Evolutionary conservation across 2,113 vertebrate species (phyloP), one percentile per base, ranked within the genome.

Genomic region (Colistium nudipinnis): DNA sequence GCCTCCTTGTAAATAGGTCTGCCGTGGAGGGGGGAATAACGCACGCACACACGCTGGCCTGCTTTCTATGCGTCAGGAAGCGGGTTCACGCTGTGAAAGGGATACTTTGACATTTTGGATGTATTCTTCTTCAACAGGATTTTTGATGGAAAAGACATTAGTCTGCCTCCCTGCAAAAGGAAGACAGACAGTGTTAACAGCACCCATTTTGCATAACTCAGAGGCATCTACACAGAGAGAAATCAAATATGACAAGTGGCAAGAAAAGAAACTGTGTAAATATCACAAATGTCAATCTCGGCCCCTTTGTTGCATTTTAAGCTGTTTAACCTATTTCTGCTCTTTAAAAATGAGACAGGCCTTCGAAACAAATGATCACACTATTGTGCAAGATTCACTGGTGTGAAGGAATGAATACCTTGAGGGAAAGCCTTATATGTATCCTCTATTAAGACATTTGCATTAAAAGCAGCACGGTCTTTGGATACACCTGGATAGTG

Each of bases 171-270:
- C 5, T 20, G 65, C 70, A 43, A 17, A 20, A 53, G 35, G 61
- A 38, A 62, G 33, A 55, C 67, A 74, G 62, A 57, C 38, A 41
- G 9, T 62, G 43, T 76, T 62, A 78, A 78, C 70, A 63, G 43
- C 1, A 6, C 27, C n/a, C 6, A 3, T 55, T 72, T 44, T 41
- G 71, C 25, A 1, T 63, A 6, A 39, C 53, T 63, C 10, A 39
- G 33, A 74, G 66, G 52, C 45, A 72, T 59, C 55, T 24, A 47
- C 39, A 41, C n/a, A 41, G 55, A 44, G 51, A 4, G 19, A 10
- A 61, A 28, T 27, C 17, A n/a, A 51, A 45, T n/a, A 28, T 62
- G 36, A 63, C 30, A 61, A 57, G 31, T 49, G 41, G 14, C 24
- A 17, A 28, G 38, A 53, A 56, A 36, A 35, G 36, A 63, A 25